Evolutionary conservation across 1,140 invertebrate species (phyloP).

Genomic region (Drosophila biarmipes): DNA sequence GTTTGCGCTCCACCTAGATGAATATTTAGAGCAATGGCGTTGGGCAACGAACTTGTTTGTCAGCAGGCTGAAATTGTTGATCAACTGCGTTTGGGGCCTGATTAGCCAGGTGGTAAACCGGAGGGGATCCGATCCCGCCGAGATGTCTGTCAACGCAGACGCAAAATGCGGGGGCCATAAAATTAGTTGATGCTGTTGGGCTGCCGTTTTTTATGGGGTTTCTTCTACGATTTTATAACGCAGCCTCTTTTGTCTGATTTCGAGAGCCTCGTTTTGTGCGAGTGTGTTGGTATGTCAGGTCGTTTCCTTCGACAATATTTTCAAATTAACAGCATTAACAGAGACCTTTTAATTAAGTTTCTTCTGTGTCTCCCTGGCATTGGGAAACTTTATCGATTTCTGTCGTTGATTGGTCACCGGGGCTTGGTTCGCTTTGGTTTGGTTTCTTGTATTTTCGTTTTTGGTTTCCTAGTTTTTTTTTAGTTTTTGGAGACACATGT

Average conservation of each 20-base stretch:
- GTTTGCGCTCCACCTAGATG: background rate
- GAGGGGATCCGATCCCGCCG: slow-evolving; percentile 67
- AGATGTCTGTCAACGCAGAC: slow-evolving; percentile 78
- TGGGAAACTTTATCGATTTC: slow-evolving; percentile 79
- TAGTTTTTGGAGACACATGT: slow-evolving; percentile 63
- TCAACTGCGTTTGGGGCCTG: slow-evolving; percentile 40
- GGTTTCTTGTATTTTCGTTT: slow-evolving; percentile 27
- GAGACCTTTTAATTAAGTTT: slow-evolving; percentile 83
- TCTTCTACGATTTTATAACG: slow-evolving; percentile 73
- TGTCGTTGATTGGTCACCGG: slow-evolving; percentile 58
- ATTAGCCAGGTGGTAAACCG: slow-evolving; percentile 28
- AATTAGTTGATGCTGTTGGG: slow-evolving; percentile 65
- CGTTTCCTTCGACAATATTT: slow-evolving; percentile 83
- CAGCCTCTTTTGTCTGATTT: slow-evolving; percentile 51
- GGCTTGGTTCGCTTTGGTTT: slow-evolving; percentile 2
- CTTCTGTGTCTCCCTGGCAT: slow-evolving; percentile 58
- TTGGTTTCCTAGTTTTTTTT: background rate
- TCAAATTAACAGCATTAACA: slow-evolving; percentile 81
- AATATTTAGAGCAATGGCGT: slow-evolving; percentile 59
- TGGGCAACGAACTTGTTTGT: slow-evolving; percentile 74
- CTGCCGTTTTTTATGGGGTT: slow-evolving; percentile 73
- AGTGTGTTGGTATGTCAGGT: slow-evolving; percentile 40
- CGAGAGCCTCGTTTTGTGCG: slow-evolving; percentile 1
- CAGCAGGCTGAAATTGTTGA: slow-evolving; percentile 32
- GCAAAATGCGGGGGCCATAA: slow-evolving; percentile 63